Evolutionary conservation across 1,140 invertebrate species (phyloP), one percentile per base, ranked within the genome.

Genomic region (Tenebrio molitor): DNA sequence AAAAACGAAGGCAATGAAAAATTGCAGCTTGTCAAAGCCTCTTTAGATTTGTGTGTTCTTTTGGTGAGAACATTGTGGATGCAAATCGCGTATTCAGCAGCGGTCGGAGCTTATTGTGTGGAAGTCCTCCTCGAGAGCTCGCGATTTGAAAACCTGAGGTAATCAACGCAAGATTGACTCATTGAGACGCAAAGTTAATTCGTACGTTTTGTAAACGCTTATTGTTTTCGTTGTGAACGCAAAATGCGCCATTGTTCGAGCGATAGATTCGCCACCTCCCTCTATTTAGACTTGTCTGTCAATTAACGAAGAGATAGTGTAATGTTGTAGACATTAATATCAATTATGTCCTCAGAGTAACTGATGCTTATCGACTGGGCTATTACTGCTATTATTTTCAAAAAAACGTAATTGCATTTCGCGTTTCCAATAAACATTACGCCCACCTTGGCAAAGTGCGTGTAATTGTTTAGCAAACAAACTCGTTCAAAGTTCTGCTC

Each of bases 31-130:
- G 50, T 29, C 50, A 58, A 58, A 58, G 2, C 12, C 21, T 0
- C 29, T 58, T 58, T 58, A 33, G 23, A 58, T 29, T 58, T 21
- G 17, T 50, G 19, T 58, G 50, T 58, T 25, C 50, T 58, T 58
- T 58, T 15, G 14, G 21, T 10, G 19, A 58, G 29, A 58, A 58
- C 50, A 58, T 58, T 58, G 50, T 58, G 10, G 50, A 58, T 58
- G 50, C 50, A 58, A 58, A 58, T 58, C 50, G 50, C 50, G 50
- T 58, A 50, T 58, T 58, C 50, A 58, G 50, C 1, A 46, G 42
- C 42, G 42, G 19, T 12, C 23, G 10, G 50, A 58, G 50, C 50
- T 58, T 58, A 58, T 58, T 58, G 50, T 58, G 23, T 58, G 23
- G 50, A 58, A 58, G 50, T 58, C 46, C n/a, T 53, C 23, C 50